These are phyloP conservation scores for Mirza zaza DNA, from an alignment of 2,113 vertebrate species.

Conservation along the genomic window DNA sequence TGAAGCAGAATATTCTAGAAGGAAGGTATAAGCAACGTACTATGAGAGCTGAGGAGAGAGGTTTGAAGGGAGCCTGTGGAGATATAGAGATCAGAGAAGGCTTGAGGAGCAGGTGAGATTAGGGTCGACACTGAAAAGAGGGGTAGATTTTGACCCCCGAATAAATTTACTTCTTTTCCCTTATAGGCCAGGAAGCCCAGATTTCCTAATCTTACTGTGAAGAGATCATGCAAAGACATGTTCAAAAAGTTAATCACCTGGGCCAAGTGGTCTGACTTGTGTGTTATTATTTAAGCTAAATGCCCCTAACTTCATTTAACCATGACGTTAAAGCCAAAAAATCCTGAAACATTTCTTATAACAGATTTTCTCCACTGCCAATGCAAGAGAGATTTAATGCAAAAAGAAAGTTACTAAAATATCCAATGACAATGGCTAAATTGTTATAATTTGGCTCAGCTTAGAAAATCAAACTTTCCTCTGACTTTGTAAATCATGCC, in stretches of 20 bases:
- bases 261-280: background rate
- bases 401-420: background rate
- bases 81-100: background rate
- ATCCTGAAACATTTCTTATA: background rate
- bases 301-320: background rate
- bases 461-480: constrained; percentile 9
- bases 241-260: background rate
- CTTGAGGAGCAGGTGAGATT: background rate
- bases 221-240: background rate
- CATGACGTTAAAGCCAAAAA: background rate
- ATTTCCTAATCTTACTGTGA: background rate
- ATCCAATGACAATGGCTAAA: background rate
- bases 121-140: background rate
- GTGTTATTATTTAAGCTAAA: background rate
- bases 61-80: background rate
- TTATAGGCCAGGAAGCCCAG: background rate
- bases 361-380: background rate
- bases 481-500: background rate
- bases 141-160: background rate
- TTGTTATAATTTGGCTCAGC: background rate
- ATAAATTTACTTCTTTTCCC: background rate
- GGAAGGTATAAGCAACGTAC: background rate
- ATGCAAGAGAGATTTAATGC: background rate
- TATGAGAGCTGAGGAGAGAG: background rate
- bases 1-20: background rate